A percentile compares a stretch with the other conserved stretches of the same genome.
Evolutionary conservation across 2,888 invertebrate species (phyloP).

Genomic region (Heteromurus nitidus): DNA sequence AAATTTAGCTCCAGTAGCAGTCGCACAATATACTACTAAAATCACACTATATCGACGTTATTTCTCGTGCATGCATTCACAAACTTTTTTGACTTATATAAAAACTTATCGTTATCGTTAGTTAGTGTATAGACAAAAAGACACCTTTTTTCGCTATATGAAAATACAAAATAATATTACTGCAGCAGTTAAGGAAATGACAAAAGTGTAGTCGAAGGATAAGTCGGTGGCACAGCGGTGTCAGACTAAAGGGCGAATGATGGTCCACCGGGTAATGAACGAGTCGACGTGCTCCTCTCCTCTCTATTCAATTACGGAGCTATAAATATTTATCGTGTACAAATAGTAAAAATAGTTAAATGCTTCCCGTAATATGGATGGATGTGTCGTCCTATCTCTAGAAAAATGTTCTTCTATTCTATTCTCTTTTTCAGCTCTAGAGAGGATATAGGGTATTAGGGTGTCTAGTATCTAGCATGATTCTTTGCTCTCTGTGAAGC

Average conservation of each 20-base stretch:
- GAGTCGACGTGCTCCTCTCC: conserved; percentile 27
- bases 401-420: neutral
- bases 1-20: too few species aligned
- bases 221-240: conserved; percentile 24
- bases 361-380: neutral
- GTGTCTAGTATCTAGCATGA: too few species aligned
- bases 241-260: conserved; percentile 22
- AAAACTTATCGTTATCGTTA: too few species aligned
- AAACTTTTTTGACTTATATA: too few species aligned
- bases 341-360: conserved; percentile 9
- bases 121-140: neutral
- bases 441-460: too few species aligned
- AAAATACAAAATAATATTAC: conserved; percentile 1
- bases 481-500: too few species aligned
- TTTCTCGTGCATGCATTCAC: too few species aligned
- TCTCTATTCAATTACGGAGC: conserved; percentile 47
- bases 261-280: conserved; percentile 59
- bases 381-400: too few species aligned
- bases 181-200: neutral
- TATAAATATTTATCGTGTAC: conserved; percentile 49
- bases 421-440: too few species aligned
- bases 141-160: conserved; percentile 4
- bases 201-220: neutral
- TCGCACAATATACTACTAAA: too few species aligned
- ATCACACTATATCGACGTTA: too few species aligned